Percentiles rank a stretch among this genome's conserved stretches.
Conservation (phyloP, 2,113 vertebrate species). For the Archocentrus centrarchus region DNA sequence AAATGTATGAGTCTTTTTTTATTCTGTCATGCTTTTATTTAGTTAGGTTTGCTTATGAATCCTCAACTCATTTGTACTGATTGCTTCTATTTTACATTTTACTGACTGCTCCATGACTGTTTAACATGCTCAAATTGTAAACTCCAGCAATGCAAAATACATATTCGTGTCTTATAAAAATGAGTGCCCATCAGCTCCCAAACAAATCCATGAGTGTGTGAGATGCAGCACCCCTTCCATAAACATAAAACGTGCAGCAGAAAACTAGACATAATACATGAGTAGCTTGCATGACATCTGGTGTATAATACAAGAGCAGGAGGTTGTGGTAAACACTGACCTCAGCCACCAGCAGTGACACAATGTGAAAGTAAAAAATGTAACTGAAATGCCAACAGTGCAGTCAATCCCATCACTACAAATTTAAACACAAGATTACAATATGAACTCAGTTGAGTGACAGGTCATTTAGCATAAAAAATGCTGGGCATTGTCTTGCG, state of each 20-base stretch:
- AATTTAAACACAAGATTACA: no score
- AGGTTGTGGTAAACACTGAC: neutral
- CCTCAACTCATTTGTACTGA: neutral
- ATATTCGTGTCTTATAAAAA: neutral
- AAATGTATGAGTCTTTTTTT: neutral
- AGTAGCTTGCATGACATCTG: neutral
- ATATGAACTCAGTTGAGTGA: no score
- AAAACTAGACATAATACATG: neutral
- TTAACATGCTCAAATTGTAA: neutral
- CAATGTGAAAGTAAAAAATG: neutral
- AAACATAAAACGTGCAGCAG: neutral
- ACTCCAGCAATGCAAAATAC: neutral
- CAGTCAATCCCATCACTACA: no score
- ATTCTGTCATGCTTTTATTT: neutral
- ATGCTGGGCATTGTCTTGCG: no score
- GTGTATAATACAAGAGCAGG: neutral
- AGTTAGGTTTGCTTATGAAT: neutral
- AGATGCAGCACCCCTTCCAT: neutral
- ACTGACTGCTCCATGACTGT: neutral
- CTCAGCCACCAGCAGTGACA: neutral
- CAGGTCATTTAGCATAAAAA: no score
- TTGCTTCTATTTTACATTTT: conserved; percentile 1
- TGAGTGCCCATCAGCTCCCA: neutral
- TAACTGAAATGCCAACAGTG: no score
- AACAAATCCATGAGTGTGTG: neutral